Percentiles rank a stretch among this genome's conserved stretches.
These are phyloP conservation scores for Ophioninae sp. DNA, from an alignment of 2,888 invertebrate genomes.

Conservation along the genomic window DNA sequence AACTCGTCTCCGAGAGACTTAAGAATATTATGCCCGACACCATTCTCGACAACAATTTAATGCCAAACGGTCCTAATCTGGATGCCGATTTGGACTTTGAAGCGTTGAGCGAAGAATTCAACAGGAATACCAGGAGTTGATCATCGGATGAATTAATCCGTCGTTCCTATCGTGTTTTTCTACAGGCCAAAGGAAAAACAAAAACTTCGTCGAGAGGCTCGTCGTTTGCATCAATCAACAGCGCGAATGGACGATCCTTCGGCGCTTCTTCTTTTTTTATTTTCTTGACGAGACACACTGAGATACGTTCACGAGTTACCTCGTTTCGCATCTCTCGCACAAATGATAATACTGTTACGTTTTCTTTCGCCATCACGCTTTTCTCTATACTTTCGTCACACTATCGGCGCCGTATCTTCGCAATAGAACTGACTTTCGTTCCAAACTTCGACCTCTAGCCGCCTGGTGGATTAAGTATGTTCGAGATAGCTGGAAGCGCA, in stretches of 20 bases:
- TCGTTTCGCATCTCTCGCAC: constrained; percentile 6
- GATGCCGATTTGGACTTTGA: constrained; percentile 78
- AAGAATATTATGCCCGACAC: constrained; percentile 78
- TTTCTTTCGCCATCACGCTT: background rate
- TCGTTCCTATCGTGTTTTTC: constrained; percentile 34
- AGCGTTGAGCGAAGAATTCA: constrained; percentile 78
- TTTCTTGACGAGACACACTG: background rate
- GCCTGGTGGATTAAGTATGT: background rate
- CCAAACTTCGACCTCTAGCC: background rate
- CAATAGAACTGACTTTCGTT: constrained; percentile 3
- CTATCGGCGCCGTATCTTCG: constrained; percentile 8
- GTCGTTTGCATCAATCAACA: background rate
- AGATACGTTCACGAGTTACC: background rate
- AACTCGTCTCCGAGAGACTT: constrained; percentile 76
- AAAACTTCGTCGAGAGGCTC: background rate
- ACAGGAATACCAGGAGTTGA: constrained; percentile 78
- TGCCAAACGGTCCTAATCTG: constrained; percentile 73
- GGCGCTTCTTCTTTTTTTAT: background rate
- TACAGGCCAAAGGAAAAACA: background rate
- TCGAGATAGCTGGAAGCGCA: background rate
- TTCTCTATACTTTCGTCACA: constrained; percentile 48
- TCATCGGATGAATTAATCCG: constrained; percentile 56
- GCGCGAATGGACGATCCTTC: background rate
- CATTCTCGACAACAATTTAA: constrained; percentile 75
- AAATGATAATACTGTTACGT: background rate